A percentile compares a stretch with the other conserved stretches of the same genome.
These are phyloP conservation scores for Priapulus caudatus DNA, from an alignment of 2,888 invertebrate genomes.

Conservation along the genomic window DNA sequence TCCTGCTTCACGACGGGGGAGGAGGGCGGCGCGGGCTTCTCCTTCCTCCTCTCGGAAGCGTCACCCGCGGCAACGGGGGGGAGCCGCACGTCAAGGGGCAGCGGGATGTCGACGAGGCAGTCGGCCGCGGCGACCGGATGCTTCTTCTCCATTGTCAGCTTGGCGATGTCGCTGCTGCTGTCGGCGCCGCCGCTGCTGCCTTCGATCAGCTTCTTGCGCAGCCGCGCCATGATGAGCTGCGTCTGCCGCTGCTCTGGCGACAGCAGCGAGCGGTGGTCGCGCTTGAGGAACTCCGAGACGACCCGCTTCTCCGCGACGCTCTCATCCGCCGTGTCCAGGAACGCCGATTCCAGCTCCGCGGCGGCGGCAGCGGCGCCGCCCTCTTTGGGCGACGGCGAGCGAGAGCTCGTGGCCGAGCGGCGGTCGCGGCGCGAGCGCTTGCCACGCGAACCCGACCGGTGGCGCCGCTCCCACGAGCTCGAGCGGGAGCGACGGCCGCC, in stretches of 20 bases:
- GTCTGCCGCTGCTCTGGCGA: constrained; percentile 1
- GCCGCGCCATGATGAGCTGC: constrained; percentile 1
- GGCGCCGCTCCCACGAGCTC: no score
- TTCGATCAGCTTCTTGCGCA: background rate
- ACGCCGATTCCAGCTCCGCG: background rate
- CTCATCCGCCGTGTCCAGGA: constrained; percentile 1
- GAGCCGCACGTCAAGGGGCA: background rate
- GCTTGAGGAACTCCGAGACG: background rate
- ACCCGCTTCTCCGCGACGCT: constrained; percentile 1
- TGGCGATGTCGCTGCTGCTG: no score
- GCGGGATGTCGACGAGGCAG: background rate
- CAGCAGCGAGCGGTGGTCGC: background rate
- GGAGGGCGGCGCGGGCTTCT: no score
- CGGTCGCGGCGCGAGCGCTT: no score
- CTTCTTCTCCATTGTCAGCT: no score
- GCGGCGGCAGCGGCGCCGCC: background rate
- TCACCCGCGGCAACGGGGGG: background rate
- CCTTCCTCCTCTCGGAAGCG: background rate
- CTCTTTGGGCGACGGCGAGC: background rate
- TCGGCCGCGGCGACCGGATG: background rate
- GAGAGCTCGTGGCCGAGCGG: background rate
- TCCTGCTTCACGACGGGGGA: background rate
- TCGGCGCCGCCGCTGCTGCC: background rate
- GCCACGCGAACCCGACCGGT: no score
- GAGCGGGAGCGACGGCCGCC: no score